These are phyloP conservation scores for Tolypeutes matacus DNA, from an alignment of 2,797 vertebrate species.

Conservation along the genomic window DNA sequence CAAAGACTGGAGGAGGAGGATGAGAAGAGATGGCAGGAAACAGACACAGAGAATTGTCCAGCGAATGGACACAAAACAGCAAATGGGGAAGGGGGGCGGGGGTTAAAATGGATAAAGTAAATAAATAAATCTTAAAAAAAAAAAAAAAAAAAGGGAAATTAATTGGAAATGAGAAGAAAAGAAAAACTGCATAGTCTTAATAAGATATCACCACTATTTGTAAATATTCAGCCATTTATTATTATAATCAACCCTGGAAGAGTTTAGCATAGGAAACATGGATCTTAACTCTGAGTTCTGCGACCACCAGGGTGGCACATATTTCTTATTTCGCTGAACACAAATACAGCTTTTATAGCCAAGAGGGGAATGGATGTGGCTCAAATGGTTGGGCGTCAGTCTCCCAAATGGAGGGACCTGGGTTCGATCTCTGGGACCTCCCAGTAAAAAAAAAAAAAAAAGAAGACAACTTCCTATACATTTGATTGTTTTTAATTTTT, in stretches of 20 bases:
- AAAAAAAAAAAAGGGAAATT: neutral
- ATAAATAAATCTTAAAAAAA: no score
- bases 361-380: no score
- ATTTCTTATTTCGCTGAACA: slow-evolving; percentile 3
- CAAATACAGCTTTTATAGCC: neutral
- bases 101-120: no score
- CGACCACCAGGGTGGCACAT: neutral
- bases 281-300: neutral
- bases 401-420: no score
- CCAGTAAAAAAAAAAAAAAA: no score
- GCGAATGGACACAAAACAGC: no score
- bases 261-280: neutral
- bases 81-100: no score
- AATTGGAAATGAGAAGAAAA: neutral
- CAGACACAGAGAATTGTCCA: no score
- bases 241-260: neutral
- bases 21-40: no score
- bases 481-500: neutral
- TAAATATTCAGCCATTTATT: slow-evolving; percentile 33
- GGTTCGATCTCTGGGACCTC: no score
- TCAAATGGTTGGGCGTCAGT: no score
- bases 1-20: no score
- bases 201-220: neutral
- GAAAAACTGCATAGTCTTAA: neutral
- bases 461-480: neutral